Evolutionary conservation across 2,113 vertebrate genomes (phyloP).

Genomic region (Labeo catla): DNA sequence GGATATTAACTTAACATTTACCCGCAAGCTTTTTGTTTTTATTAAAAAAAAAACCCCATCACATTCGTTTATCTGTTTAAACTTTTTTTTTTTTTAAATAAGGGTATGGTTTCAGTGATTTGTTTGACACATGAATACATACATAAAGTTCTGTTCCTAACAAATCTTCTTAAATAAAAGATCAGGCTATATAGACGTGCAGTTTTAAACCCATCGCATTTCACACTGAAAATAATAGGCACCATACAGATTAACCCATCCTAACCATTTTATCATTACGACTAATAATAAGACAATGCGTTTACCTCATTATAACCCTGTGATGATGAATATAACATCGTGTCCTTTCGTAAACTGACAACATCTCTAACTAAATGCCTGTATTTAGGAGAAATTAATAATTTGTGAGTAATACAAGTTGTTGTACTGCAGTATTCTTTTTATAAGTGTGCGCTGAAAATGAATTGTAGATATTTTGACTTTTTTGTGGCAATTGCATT

Average conservation of each 20-base stretch:
- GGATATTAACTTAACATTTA: too few species aligned
- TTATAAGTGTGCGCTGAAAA: background rate
- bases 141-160: too few species aligned
- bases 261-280: background rate
- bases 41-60: too few species aligned
- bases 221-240: background rate
- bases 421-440: background rate
- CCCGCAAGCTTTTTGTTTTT: too few species aligned
- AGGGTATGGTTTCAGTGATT: background rate
- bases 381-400: background rate
- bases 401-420: background rate
- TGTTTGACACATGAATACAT: background rate
- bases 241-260: background rate
- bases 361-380: background rate
- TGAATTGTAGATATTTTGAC: background rate
- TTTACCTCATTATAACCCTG: background rate
- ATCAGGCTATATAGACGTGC: background rate
- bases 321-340: background rate
- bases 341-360: background rate
- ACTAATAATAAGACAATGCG: background rate
- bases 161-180: too few species aligned
- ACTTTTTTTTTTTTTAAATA: background rate
- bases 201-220: background rate
- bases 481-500: background rate
- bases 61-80: too few species aligned